phyloP scores from a whole-genome alignment of 1,140 invertebrate genomes.

The Drosophila fuyamai region DNA sequence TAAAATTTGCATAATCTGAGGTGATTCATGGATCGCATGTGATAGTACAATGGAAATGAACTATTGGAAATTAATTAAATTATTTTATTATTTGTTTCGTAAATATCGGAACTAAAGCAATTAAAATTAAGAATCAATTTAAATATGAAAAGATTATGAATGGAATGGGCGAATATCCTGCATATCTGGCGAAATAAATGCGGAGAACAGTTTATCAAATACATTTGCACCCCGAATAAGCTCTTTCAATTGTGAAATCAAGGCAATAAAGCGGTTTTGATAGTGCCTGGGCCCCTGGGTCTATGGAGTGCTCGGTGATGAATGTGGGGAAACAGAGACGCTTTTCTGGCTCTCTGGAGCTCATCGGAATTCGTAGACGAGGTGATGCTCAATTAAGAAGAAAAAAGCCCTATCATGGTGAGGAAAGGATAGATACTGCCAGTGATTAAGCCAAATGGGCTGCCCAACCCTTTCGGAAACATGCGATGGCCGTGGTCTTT shows the following conservation, averaged over 20 bases:
- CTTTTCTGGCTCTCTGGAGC: neutral
- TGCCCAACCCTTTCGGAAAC: slow-evolving; percentile 8
- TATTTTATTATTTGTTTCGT: no score
- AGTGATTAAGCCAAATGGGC: neutral
- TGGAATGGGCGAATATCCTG: no score
- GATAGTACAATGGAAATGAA: neutral
- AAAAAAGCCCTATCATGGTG: slow-evolving; percentile 20
- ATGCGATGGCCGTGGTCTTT: neutral
- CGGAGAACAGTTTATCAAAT: no score
- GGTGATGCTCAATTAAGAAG: neutral
- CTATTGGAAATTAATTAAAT: neutral
- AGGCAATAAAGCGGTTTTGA: slow-evolving; percentile 9
- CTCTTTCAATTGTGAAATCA: slow-evolving; percentile 37
- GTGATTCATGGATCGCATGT: neutral
- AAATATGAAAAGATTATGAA: no score
- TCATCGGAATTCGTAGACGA: slow-evolving; percentile 1
- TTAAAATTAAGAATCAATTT: no score
- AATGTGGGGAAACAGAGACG: neutral
- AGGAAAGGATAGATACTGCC: slow-evolving; percentile 3
- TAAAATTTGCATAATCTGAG: neutral
- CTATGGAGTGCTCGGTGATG: neutral
- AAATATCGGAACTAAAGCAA: no score
- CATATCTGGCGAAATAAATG: no score
- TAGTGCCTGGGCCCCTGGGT: neutral
- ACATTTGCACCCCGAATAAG: neutral